Percentiles rank a stretch among this genome's conserved stretches.
These are phyloP conservation scores for Lepidurus arcticus DNA, from an alignment of 1,140 invertebrate genomes.

Conservation along the genomic window DNA sequence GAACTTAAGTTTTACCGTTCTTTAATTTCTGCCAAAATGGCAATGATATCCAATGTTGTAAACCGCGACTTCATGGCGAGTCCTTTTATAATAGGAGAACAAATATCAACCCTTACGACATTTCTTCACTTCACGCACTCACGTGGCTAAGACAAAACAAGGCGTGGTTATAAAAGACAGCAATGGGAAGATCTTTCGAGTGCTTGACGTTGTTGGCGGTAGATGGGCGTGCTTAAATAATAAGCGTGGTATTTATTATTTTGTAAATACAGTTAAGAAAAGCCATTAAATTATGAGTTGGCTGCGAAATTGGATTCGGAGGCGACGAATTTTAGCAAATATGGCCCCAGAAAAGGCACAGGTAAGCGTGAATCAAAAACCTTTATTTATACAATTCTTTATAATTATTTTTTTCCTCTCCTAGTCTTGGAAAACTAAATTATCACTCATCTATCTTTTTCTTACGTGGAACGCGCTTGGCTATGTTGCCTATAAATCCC, in stretches of 20 bases:
- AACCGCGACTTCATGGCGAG: constrained; percentile 53
- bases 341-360: neutral
- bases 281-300: neutral
- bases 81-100: neutral
- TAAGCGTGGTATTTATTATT: no score
- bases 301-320: neutral
- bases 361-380: constrained; percentile 38
- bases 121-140: neutral
- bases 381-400: neutral
- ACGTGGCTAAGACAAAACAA: neutral
- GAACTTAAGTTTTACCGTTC: constrained; percentile 31
- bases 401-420: constrained; percentile 41
- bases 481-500: constrained; percentile 50
- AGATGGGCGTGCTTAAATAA: no score
- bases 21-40: constrained; percentile 50
- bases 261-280: no score
- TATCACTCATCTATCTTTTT: constrained; percentile 55
- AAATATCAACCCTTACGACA: neutral
- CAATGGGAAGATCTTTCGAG: neutral
- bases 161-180: neutral
- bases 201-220: no score
- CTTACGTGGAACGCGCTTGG: constrained; percentile 60
- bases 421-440: constrained; percentile 51
- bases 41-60: constrained; percentile 55
- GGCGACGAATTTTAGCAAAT: neutral